phyloP scores from a whole-genome alignment of 92 coral and sea anemone species.

The Zoanthus solanderi region DNA sequence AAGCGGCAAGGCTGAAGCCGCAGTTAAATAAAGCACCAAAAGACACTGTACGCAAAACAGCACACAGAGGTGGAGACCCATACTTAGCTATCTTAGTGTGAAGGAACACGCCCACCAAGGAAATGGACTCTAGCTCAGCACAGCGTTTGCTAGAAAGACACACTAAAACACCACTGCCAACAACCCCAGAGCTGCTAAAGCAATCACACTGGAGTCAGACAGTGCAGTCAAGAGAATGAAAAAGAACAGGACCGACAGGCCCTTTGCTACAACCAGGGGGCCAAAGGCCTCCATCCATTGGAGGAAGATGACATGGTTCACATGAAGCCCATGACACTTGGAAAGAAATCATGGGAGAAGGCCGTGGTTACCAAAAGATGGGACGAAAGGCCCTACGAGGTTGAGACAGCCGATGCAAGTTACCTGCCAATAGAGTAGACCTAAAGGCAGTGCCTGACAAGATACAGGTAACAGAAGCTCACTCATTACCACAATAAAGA shows the following conservation, averaged over 20 bases:
- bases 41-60: slow-evolving; percentile 60
- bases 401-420: slow-evolving; percentile 17
- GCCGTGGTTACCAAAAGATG: background rate
- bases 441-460: background rate
- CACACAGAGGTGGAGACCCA: slow-evolving; percentile 51
- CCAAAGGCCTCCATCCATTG: background rate
- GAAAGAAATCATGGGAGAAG: slow-evolving; percentile 30
- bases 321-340: slow-evolving; percentile 59
- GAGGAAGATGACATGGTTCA: slow-evolving; percentile 33
- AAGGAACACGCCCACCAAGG: slow-evolving; percentile 70
- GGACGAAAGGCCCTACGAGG: background rate
- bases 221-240: slow-evolving; percentile 16
- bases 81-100: slow-evolving; percentile 62
- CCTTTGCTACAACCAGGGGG: slow-evolving; percentile 6
- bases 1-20: slow-evolving; percentile 68
- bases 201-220: slow-evolving; percentile 42
- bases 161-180: slow-evolving; percentile 68
- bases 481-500: background rate
- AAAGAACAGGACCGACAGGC: slow-evolving; percentile 42
- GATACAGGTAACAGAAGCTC: background rate
- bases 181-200: slow-evolving; percentile 61
- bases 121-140: slow-evolving; percentile 73
- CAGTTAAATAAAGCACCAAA: slow-evolving; percentile 59
- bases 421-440: slow-evolving; percentile 1
- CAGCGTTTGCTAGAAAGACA: slow-evolving; percentile 60